phyloP scores from a whole-genome alignment of 2,797 vertebrate species.

The Rhabdomys pumilio region DNA sequence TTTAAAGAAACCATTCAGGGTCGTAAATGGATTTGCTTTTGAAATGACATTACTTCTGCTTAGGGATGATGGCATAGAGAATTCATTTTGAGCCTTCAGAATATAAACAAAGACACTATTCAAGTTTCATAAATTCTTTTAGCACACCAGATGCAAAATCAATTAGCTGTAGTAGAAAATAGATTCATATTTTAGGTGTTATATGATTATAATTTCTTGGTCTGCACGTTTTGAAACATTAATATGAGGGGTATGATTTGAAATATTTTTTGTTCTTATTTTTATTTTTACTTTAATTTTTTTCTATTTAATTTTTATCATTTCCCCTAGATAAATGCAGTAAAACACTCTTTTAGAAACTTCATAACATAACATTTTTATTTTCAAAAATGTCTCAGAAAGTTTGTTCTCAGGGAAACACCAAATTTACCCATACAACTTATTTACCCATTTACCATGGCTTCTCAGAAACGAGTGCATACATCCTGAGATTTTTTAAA shows the following conservation, averaged over 20 bases:
- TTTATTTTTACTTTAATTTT: conserved; percentile 78
- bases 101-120: conserved; percentile 87
- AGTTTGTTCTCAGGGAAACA: background rate
- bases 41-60: conserved; percentile 80
- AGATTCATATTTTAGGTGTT: conserved; percentile 84
- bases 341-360: conserved; percentile 39
- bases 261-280: conserved; percentile 68
- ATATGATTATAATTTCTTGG: conserved; percentile 79
- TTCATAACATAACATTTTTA: conserved; percentile 41
- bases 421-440: conserved; percentile 5
- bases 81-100: conserved; percentile 81
- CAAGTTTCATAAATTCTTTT: conserved; percentile 86
- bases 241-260: conserved; percentile 81
- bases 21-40: conserved; percentile 55
- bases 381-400: conserved; percentile 69
- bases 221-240: conserved; percentile 64
- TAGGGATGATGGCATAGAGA: conserved; percentile 79
- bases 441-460: background rate
- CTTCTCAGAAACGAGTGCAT: background rate
- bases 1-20: conserved; percentile 44
- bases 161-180: conserved; percentile 85
- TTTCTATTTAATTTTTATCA: conserved; percentile 75
- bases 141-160: conserved; percentile 88
- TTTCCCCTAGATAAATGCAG: conserved; percentile 30
- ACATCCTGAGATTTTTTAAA: background rate